These are phyloP conservation scores for Crax fasciolata DNA, from an alignment of 2,797 vertebrate species.

Conservation along the genomic window DNA sequence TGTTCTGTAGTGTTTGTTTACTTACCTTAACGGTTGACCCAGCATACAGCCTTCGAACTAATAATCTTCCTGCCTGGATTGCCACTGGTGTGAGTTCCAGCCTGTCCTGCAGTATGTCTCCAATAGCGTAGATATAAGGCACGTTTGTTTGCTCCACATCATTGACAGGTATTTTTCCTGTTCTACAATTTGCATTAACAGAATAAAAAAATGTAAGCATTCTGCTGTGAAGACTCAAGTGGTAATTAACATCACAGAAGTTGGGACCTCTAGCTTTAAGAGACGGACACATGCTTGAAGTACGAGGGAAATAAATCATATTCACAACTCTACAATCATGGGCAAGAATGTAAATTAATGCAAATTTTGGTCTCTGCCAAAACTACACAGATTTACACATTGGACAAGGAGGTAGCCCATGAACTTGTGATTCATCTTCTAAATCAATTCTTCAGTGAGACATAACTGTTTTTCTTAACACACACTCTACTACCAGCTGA, in stretches of 20 bases:
- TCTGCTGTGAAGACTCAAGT: neutral
- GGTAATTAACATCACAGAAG: neutral
- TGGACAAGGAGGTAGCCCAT: neutral
- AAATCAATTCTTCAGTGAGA: neutral
- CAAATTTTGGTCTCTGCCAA: neutral
- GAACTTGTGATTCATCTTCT: neutral
- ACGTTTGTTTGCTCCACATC: conserved; percentile 87
- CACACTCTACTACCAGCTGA: neutral
- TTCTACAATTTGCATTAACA: conserved; percentile 74
- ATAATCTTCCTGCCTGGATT: conserved; percentile 86
- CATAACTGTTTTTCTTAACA: neutral
- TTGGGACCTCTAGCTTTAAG: neutral
- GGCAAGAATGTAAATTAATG: neutral
- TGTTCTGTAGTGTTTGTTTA: neutral
- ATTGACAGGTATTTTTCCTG: conserved; percentile 87
- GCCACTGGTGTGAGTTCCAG: conserved; percentile 86
- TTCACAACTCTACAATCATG: neutral
- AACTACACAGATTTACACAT: neutral
- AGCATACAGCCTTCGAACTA: conserved; percentile 85
- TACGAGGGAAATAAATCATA: neutral
- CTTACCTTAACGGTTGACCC: conserved; percentile 82
- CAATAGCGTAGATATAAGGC: conserved; percentile 86
- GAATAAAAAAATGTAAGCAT: neutral
- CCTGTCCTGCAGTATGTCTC: conserved; percentile 86
- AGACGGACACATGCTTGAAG: neutral